These are phyloP conservation scores for Percopsis transmontana DNA, from an alignment of 2,113 vertebrate species.

Conservation along the genomic window DNA sequence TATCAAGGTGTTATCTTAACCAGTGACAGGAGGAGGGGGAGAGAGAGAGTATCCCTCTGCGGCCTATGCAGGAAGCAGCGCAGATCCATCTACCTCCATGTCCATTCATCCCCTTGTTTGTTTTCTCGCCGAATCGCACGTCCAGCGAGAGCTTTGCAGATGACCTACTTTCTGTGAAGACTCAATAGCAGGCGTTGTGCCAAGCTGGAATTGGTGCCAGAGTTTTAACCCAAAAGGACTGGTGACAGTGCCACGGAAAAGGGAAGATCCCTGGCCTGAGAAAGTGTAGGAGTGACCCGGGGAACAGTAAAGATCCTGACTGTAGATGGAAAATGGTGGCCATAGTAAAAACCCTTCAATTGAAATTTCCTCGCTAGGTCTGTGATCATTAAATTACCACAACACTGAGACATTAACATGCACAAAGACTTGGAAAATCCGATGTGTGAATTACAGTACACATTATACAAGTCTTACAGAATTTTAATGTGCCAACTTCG, in stretches of 20 bases:
- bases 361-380: conserved; percentile 29
- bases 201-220: conserved; percentile 61
- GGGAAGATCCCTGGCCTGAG: conserved; percentile 28
- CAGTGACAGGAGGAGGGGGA: no score
- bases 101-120: conserved; percentile 57
- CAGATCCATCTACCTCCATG: conserved; percentile 38
- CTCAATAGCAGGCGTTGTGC: conserved; percentile 68
- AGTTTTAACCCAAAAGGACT: conserved; percentile 34
- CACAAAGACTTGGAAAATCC: conserved; percentile 61
- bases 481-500: conserved; percentile 43
- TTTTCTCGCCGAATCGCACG: conserved; percentile 59
- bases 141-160: conserved; percentile 59
- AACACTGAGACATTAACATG: conserved; percentile 44
- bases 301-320: background rate
- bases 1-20: no score
- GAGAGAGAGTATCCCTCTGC: conserved; percentile 34
- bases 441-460: conserved; percentile 47
- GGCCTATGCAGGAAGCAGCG: conserved; percentile 57
- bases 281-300: background rate
- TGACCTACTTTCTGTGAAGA: conserved; percentile 73
- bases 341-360: conserved; percentile 23
- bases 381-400: conserved; percentile 55
- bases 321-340: conserved; percentile 10
- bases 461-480: conserved; percentile 58
- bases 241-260: conserved; percentile 42